A percentile compares a stretch with the other conserved stretches of the same genome.
Evolutionary conservation across 2,888 invertebrate species (phyloP).

Genomic region (Augiades crinisus): DNA sequence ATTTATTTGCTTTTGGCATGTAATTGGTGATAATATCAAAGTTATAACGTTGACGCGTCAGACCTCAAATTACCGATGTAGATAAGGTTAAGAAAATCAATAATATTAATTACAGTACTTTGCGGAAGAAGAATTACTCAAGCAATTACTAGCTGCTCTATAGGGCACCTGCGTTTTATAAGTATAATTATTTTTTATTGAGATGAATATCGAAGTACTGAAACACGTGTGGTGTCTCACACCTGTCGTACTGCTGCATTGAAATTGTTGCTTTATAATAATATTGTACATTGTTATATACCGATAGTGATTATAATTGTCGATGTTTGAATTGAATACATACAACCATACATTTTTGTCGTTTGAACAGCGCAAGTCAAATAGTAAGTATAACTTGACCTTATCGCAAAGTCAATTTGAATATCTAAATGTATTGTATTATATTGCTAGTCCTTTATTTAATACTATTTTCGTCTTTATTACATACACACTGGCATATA

Average conservation of each 20-base stretch:
- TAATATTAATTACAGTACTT: slow-evolving; percentile 1
- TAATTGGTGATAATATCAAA: neutral
- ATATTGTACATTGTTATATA: neutral
- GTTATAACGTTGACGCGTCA: slow-evolving; percentile 1
- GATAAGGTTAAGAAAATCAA: neutral
- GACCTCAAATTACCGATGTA: neutral
- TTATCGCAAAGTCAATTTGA: no score
- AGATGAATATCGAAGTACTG: slow-evolving; percentile 10
- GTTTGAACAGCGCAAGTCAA: no score
- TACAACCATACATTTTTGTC: no score
- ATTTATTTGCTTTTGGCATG: neutral
- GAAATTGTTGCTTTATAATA: neutral
- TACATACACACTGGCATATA: no score
- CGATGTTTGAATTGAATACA: no score
- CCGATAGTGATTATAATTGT: no score
- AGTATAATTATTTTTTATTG: slow-evolving; percentile 5
- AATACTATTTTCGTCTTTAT: no score
- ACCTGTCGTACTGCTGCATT: neutral
- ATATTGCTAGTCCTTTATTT: no score
- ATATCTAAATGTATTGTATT: no score
- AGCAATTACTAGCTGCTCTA: slow-evolving; percentile 4
- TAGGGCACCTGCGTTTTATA: neutral
- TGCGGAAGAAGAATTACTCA: neutral
- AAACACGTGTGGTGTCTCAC: slow-evolving; percentile 4
- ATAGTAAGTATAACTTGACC: no score